A percentile compares a stretch with the other conserved stretches of the same genome.
These are phyloP conservation scores for Conomelus anceps DNA, from an alignment of 2,888 invertebrate genomes.

Conservation along the genomic window DNA sequence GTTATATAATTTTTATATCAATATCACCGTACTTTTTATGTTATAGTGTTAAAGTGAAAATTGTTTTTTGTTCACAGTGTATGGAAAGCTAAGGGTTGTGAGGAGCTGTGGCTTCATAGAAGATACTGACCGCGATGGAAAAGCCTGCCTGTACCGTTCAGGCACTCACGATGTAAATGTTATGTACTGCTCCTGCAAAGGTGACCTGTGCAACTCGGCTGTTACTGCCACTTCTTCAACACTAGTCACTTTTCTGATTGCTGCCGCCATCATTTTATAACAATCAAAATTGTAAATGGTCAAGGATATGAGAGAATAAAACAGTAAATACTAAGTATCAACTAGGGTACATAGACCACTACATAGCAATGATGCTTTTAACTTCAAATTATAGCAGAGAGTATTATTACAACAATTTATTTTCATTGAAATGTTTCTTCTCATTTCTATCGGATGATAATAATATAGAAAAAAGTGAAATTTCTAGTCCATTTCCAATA, in stretches of 20 bases:
- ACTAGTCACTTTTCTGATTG: background rate
- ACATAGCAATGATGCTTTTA: background rate
- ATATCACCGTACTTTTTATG: no score
- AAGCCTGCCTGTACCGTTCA: conserved; percentile 57
- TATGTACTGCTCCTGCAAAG: conserved; percentile 70
- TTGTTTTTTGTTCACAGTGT: background rate
- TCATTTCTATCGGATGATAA: no score
- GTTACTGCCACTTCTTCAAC: background rate
- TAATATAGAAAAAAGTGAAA: background rate
- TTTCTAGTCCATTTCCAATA: background rate
- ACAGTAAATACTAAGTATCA: background rate
- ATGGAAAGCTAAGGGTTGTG: conserved; percentile 46
- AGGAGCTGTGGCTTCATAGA: conserved; percentile 73
- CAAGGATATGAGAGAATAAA: background rate
- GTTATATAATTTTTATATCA: no score
- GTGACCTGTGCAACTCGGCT: conserved; percentile 64
- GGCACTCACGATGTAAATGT: conserved; percentile 70
- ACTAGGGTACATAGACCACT: conserved; percentile 10
- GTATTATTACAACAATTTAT: no score
- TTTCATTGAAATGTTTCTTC: no score
- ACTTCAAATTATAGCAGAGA: background rate
- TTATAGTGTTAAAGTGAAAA: no score
- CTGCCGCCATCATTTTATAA: conserved; percentile 1
- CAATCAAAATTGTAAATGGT: background rate
- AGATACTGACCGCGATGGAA: conserved; percentile 52